Base-by-base conservation (phyloP, 2,888 invertebrate species). In the Pasiphila rectangulata region DNA sequence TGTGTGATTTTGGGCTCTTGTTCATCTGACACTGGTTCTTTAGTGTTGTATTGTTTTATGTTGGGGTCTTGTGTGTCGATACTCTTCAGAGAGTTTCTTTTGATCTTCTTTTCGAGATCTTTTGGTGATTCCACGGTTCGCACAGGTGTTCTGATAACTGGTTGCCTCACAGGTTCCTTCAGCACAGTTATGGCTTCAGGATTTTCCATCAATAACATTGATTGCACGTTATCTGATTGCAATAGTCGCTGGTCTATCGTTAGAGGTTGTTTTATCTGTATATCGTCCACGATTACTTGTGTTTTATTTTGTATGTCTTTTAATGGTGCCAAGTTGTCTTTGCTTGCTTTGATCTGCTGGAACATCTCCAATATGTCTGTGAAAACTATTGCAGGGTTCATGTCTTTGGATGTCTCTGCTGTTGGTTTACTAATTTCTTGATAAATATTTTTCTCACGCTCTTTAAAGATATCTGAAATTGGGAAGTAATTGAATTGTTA, bases 301-400 rank as follows among this genome's bases (percentile, higher is more conserved):
- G 29, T 4, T 9, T 35, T 29, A 9, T 20, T 16, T 35, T 20
- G n/a, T n/a, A n/a, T n/a, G n/a, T n/a, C n/a, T n/a, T n/a, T n/a
- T 7, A n/a, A 1, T 7, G 32, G 6, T 37, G 23, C n/a, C 23
- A 4, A 23, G 12, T n/a, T 63, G 19, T 67, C 60, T 40, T 68
- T 69, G 6, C 65, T 49, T 3, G 51, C 46, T 63, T 75, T 74
- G 4, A 75, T 62, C 53, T 74, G 67, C 53, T 75, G 65, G 19
- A 78, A 69, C 35, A 82, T 53, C 44, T 73, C 64, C 51, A 77
- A 56, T 1, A 71, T 58, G 30, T 63, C 46, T 13, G 52, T 60
- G 19, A 32, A 21, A n/a, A 20, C 6, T 13, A 23, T 36, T 10
- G 6, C 23, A 25, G 16, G 51, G 42, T 43, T 64, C 55, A 30